Evolutionary conservation across 2,113 vertebrate species (phyloP), one percentile per base, ranked within the genome.

Genomic region (Mesocricetus auratus): DNA sequence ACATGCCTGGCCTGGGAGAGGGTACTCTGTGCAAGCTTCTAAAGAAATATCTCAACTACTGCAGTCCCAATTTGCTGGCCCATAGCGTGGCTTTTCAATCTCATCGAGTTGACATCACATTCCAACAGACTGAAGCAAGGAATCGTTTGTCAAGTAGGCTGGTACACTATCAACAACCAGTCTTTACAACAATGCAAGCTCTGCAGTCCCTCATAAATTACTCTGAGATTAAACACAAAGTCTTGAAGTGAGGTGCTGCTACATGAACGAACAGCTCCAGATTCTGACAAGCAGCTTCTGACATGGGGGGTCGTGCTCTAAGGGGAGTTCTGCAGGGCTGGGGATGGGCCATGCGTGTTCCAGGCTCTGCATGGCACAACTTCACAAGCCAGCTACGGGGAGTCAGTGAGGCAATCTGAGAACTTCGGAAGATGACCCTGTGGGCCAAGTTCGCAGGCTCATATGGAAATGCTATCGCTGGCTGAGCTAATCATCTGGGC

Each of bases 171-270:
- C 94, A 96, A 89, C 93, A n/a, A 96, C 89, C 90, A 89, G 58
- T 89, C 94, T 96, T 93, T 78, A 90, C 45, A 89, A 81, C 78
- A 93, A 94, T 75, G 47, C 68, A 89, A 91, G 96, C 88, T 95
- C 90, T 26, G 88, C 60, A 15, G 29, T 75, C 91, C 42, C 94
- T 93, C 92, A 66, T 89, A 94, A 97, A 97, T 97, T 93, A 90
- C 89, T 91, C 96, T 75, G 95, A 95, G 95, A 97, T 95, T 95
- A 94, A 98, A 97, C 86, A 94, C 73, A 45, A 83, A 89, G 82
- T 83, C 93, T 90, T 85, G 68, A 96, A 89, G 82, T 29, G 17
- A 92, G 90, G 92, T 0, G 3, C 22, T 75, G 92, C 93, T 94
- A 94, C 93, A 58, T 79, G 58, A 90, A 81, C 33, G 89, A 96